Percentiles rank a stretch among this genome's conserved stretches.
phyloP scores from a whole-genome alignment of 1,140 invertebrate species.

The Pristionchus pacificus region DNA sequence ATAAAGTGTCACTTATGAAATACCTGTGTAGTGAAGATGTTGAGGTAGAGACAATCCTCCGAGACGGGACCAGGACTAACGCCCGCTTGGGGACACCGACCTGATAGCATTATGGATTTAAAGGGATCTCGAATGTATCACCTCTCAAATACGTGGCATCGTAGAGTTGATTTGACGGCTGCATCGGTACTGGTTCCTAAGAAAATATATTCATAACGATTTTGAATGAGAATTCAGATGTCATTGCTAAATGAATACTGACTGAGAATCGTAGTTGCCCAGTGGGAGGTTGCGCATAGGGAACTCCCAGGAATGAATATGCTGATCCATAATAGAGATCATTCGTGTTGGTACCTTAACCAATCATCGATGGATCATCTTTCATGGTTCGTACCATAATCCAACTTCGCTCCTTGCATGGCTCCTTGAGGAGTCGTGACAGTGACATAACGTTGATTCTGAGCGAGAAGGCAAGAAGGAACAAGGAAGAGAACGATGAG shows the following conservation, averaged over 20 bases:
- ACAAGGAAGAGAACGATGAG: background rate
- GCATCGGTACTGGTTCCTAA: constrained; percentile 20
- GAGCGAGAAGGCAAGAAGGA: background rate
- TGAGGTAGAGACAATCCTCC: constrained; percentile 93
- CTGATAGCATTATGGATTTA: too few relatives aligned
- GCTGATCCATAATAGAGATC: constrained; percentile 35
- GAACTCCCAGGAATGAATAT: constrained; percentile 83
- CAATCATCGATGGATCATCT: background rate
- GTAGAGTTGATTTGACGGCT: constrained; percentile 16
- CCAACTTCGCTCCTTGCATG: constrained; percentile 17
- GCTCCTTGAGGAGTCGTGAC: constrained; percentile 21
- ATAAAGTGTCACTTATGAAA: constrained; percentile 5
- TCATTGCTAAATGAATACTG: background rate
- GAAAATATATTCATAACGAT: background rate
- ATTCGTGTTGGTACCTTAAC: constrained; percentile 27
- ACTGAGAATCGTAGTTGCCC: constrained; percentile 86
- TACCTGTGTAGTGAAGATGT: constrained; percentile 78
- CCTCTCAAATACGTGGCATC: constrained; percentile 35
- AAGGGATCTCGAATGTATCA: too few relatives aligned
- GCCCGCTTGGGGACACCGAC: constrained; percentile 62
- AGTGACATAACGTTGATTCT: constrained; percentile 10
- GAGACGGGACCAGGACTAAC: constrained; percentile 80
- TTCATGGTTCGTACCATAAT: constrained; percentile 20
- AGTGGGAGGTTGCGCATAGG: constrained; percentile 85
- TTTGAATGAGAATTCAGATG: background rate